Evolutionary conservation across 2,797 vertebrate genomes (phyloP).

Genomic region (Esox masquinongy): DNA sequence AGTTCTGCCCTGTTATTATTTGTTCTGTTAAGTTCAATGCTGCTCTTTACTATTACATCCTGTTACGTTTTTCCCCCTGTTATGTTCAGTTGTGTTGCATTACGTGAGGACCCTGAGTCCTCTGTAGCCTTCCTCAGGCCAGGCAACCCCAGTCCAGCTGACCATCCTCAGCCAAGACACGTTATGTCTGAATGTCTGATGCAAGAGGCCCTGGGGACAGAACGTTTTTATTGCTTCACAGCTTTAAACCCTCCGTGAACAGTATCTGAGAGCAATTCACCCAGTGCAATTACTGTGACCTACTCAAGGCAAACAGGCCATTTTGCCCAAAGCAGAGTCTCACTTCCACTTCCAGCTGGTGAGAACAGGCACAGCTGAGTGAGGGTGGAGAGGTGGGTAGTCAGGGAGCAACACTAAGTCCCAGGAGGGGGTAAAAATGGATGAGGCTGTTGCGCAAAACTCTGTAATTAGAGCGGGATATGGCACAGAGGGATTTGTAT

Average conservation of each 20-base stretch:
- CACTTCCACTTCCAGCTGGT: constrained; percentile 13
- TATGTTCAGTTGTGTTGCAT: background rate
- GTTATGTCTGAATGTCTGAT: constrained; percentile 10
- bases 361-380: constrained; percentile 44
- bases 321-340: constrained; percentile 21
- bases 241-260: constrained; percentile 19
- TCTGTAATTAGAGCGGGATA: constrained; percentile 21
- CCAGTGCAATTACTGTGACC: constrained; percentile 26
- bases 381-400: constrained; percentile 29
- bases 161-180: constrained; percentile 13
- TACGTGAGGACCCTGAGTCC: background rate
- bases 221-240: constrained; percentile 22
- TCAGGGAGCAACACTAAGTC: constrained; percentile 31
- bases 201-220: constrained; percentile 14
- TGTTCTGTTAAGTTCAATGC: no score
- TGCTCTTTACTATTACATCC: no score
- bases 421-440: constrained; percentile 24
- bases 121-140: constrained; percentile 31
- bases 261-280: constrained; percentile 29
- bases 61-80: background rate
- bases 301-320: constrained; percentile 35
- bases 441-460: constrained; percentile 40
- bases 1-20: no score
- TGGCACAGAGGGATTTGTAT: constrained; percentile 56
- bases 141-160: constrained; percentile 21